phyloP scores from a whole-genome alignment of 2,113 vertebrate genomes.

The Scortum barcoo region DNA sequence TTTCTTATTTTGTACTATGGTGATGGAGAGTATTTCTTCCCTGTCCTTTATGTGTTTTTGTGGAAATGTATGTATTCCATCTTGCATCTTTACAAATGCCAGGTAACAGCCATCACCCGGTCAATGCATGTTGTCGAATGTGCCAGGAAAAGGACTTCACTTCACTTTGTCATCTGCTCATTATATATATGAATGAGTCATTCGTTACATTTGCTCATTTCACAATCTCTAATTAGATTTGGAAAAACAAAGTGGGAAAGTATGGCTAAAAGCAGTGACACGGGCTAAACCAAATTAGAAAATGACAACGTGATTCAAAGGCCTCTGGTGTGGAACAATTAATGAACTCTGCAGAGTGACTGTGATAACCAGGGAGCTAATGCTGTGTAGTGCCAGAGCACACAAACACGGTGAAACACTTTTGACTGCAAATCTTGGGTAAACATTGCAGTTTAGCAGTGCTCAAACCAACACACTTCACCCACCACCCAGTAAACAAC shows the following conservation, averaged over 20 bases:
- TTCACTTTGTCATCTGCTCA: slow-evolving; percentile 31
- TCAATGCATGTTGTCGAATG: not conserved
- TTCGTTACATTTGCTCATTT: slow-evolving; percentile 57
- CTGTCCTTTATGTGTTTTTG: not conserved
- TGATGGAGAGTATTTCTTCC: too few relatives aligned
- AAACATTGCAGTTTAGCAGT: slow-evolving; percentile 51
- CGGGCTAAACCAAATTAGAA: slow-evolving; percentile 68
- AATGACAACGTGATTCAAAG: slow-evolving; percentile 71
- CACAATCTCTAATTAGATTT: slow-evolving; percentile 69
- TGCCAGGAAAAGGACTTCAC: slow-evolving; percentile 4
- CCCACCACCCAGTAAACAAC: slow-evolving; percentile 30
- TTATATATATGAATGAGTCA: slow-evolving; percentile 49
- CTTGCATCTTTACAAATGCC: not conserved
- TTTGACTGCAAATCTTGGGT: slow-evolving; percentile 43
- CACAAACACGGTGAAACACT: slow-evolving; percentile 50
- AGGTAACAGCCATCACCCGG: slow-evolving; percentile 7
- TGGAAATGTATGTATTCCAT: not conserved
- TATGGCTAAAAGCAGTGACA: slow-evolving; percentile 66
- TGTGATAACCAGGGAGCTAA: slow-evolving; percentile 58
- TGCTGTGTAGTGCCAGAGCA: slow-evolving; percentile 38
- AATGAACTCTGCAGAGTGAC: slow-evolving; percentile 68
- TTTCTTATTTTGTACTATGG: too few relatives aligned
- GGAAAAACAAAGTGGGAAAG: slow-evolving; percentile 63
- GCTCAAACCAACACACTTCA: slow-evolving; percentile 44
- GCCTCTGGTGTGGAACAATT: slow-evolving; percentile 66